These are phyloP conservation scores for Tuberolachnus salignus DNA, from an alignment of 2,888 invertebrate genomes.

Conservation along the genomic window DNA sequence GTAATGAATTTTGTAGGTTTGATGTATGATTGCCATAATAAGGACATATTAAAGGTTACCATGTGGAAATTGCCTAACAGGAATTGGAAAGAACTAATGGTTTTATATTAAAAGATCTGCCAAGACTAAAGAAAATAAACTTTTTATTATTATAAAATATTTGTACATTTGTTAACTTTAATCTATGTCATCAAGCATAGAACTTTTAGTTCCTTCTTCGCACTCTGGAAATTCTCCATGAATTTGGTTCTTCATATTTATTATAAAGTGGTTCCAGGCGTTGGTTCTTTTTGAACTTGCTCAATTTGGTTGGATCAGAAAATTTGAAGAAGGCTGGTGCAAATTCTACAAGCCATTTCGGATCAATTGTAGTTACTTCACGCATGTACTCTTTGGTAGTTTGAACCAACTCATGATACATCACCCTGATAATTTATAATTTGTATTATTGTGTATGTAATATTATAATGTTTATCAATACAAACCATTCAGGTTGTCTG, in stretches of 20 bases:
- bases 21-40: conserved; percentile 86
- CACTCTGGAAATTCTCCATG: conserved; percentile 97
- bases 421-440: conserved; percentile 73
- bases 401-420: conserved; percentile 97
- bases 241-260: conserved; percentile 98
- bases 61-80: conserved; percentile 70
- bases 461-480: conserved; percentile 52
- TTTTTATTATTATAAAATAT: background rate
- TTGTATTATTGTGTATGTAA: background rate
- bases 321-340: conserved; percentile 99
- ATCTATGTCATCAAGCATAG: conserved; percentile 60
- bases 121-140: conserved; percentile 88
- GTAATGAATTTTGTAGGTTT: conserved; percentile 66
- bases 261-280: conserved; percentile 96
- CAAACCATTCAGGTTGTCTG: conserved; percentile 95
- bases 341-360: conserved; percentile 98
- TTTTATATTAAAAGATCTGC: conserved; percentile 82
- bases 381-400: conserved; percentile 99
- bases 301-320: conserved; percentile 96
- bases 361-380: conserved; percentile 95
- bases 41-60: conserved; percentile 92
- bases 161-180: conserved; percentile 9
- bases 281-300: conserved; percentile 99
- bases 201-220: conserved; percentile 78
- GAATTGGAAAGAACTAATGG: conserved; percentile 88